Percentiles rank a stretch among this genome's conserved stretches.
Evolutionary conservation across 2,797 vertebrate species (phyloP).

Genomic region (Pristis pectinata): DNA sequence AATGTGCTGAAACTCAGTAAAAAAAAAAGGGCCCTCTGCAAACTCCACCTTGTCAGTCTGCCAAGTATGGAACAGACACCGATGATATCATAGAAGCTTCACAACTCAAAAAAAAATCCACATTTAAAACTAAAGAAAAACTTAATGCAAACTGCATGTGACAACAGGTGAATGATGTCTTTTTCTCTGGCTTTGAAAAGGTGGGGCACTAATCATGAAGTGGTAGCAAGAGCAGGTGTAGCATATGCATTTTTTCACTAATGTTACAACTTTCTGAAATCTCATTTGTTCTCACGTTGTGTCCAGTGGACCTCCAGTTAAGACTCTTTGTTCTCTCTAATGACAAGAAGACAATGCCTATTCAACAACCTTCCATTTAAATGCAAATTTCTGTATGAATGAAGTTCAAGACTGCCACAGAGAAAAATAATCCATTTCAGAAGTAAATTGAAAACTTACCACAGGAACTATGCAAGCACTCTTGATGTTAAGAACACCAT

Average conservation of each 20-base stretch:
- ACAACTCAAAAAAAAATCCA: background rate
- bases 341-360: constrained; percentile 62
- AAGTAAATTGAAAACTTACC: background rate
- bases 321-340: constrained; percentile 50
- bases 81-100: background rate
- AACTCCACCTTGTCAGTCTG: no score
- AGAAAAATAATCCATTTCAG: constrained; percentile 16
- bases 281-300: background rate
- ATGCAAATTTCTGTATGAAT: constrained; percentile 41
- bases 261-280: constrained; percentile 13
- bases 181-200: background rate
- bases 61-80: background rate
- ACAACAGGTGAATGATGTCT: no score
- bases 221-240: constrained; percentile 7
- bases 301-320: background rate
- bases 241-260: constrained; percentile 23
- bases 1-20: background rate
- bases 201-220: background rate
- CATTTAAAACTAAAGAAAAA: background rate
- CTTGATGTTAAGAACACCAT: background rate
- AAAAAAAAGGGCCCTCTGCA: background rate
- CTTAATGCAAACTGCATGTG: background rate
- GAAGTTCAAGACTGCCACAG: constrained; percentile 37
- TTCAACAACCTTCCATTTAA: constrained; percentile 46
- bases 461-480: constrained; percentile 2